These are phyloP conservation scores for Helleia helle DNA, from an alignment of 2,888 invertebrate species.

Conservation along the genomic window DNA sequence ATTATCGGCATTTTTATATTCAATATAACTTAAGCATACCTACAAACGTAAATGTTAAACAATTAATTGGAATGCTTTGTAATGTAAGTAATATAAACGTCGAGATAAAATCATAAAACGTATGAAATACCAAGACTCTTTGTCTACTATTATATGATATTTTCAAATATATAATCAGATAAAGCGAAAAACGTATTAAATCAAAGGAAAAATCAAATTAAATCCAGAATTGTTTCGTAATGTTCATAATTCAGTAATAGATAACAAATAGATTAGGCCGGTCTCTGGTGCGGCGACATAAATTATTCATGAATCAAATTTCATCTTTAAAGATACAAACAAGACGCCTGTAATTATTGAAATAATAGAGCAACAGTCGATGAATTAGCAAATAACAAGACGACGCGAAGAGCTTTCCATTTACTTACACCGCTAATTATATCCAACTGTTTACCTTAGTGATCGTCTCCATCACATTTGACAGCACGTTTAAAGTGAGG, in stretches of 20 bases:
- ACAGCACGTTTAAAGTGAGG: conserved; percentile 11
- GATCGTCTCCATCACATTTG: conserved; percentile 22
- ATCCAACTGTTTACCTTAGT: conserved; percentile 47
- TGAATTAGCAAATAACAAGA: background rate
- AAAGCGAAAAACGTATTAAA: background rate
- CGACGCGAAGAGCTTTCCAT: background rate
- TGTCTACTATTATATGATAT: no score
- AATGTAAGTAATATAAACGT: no score
- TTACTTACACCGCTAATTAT: conserved; percentile 47
- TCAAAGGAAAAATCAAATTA: background rate
- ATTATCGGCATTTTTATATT: no score
- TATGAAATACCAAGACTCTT: no score
- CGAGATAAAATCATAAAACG: no score
- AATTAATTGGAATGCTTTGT: no score
- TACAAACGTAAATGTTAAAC: no score
- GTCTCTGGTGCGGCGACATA: background rate
- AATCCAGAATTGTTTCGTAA: background rate
- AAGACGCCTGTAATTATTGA: background rate
- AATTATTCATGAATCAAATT: conserved; percentile 5
- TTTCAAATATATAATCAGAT: no score
- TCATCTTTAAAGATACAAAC: conserved; percentile 3
- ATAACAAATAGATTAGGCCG: conserved; percentile 5
- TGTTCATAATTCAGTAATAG: conserved; percentile 1
- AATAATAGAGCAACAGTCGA: conserved; percentile 4
- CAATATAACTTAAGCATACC: no score